Percentiles rank a stretch among this genome's conserved stretches.
Conservation (phyloP, 2,797 vertebrate genomes). For the Lophotriccus pileatus region DNA sequence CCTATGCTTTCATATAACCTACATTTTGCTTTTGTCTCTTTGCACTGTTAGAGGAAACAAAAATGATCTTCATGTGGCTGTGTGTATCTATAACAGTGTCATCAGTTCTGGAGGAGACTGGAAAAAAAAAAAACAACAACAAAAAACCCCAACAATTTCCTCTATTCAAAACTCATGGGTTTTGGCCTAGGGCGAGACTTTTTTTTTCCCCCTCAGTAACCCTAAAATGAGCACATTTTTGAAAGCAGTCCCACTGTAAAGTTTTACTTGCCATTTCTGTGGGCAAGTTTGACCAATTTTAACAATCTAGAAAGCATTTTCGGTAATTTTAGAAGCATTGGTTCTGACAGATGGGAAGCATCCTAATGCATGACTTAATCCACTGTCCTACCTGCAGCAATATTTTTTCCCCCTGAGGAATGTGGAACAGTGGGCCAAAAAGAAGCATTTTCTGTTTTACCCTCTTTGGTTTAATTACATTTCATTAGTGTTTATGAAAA, state of each 20-base stretch:
- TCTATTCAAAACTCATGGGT: not conserved
- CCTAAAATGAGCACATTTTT: not conserved
- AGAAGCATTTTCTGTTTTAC: not conserved
- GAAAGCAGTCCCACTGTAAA: fast-evolving
- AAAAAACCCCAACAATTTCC: not conserved
- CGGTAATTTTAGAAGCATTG: not conserved
- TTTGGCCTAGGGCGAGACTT: not conserved
- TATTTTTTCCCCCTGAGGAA: not conserved
- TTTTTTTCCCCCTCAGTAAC: not conserved
- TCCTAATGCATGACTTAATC: not conserved
- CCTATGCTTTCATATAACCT: not conserved
- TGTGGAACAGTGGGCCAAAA: not conserved
- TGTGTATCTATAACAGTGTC: not conserved
- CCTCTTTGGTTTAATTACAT: not conserved
- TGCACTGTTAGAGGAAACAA: not conserved
- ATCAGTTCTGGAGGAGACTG: not conserved
- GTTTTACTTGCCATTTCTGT: not conserved
- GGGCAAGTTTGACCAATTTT: not conserved
- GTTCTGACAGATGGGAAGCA: not conserved
- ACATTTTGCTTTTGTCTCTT: not conserved
- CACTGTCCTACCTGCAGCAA: not conserved
- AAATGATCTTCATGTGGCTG: not conserved
- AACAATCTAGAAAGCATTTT: not conserved
- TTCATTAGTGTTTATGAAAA: not conserved
- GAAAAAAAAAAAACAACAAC: not conserved